These are phyloP conservation scores for Eilema griseolum DNA, from an alignment of 2,888 invertebrate genomes.

Conservation along the genomic window DNA sequence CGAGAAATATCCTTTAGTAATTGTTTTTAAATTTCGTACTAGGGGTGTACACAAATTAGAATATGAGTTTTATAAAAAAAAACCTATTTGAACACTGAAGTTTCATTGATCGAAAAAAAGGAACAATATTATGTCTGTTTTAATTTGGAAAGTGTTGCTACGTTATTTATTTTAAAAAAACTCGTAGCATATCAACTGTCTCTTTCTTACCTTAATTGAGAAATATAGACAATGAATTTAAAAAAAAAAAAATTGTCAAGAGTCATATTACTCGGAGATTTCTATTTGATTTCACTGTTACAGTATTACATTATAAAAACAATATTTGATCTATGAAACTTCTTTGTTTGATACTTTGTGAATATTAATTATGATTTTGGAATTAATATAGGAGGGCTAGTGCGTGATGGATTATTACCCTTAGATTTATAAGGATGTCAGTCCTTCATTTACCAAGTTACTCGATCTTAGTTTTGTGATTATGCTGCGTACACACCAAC, in stretches of 20 bases:
- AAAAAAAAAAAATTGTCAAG: no score
- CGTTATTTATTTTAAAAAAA: background rate
- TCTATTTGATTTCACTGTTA: background rate
- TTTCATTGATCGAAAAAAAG: background rate
- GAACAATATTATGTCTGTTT: background rate
- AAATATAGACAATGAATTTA: no score
- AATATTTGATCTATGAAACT: background rate
- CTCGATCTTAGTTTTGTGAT: no score
- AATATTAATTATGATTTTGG: background rate
- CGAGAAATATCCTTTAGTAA: background rate
- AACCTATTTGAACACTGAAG: background rate
- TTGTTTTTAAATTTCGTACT: slow-evolving; percentile 11
- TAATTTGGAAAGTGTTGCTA: background rate
- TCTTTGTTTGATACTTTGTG: background rate
- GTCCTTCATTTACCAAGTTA: no score
- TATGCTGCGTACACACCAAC: background rate
- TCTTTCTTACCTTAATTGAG: no score
- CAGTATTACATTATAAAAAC: background rate
- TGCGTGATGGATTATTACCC: background rate
- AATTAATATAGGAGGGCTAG: background rate
- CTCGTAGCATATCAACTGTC: no score
- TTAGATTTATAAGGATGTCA: no score
- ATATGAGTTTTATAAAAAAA: background rate
- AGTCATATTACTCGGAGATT: background rate
- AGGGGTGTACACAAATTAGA: background rate